Conservation (phyloP, 1,140 invertebrate genomes). For the Caenorhabditis tropicalis region DNA sequence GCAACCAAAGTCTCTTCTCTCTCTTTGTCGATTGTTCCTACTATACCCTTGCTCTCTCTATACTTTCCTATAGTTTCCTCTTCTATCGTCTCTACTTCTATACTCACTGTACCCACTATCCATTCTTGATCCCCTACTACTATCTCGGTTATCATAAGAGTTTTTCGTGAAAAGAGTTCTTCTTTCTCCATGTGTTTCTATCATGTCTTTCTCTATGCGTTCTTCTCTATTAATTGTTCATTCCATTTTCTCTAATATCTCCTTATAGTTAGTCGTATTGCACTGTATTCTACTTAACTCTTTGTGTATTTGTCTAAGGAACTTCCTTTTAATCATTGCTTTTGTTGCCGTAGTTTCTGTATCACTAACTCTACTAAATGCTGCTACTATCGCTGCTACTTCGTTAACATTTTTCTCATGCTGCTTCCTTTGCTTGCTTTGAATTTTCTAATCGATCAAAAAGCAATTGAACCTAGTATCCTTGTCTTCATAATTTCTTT, state of each 20-base stretch:
- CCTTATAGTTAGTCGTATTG: background rate
- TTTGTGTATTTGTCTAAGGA: background rate
- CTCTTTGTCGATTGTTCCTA: too few species aligned
- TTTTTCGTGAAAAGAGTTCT: background rate
- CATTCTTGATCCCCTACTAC: background rate
- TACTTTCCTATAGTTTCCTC: too few species aligned
- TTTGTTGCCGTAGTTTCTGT: background rate
- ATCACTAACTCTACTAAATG: background rate
- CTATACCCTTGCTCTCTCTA: too few species aligned
- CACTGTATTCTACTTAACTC: background rate
- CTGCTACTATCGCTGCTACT: background rate
- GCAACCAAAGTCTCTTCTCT: too few species aligned
- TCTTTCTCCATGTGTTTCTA: background rate
- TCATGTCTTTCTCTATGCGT: background rate
- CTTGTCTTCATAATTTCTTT: background rate
- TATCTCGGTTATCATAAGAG: background rate
- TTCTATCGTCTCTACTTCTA: too few species aligned
- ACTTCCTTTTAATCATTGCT: background rate
- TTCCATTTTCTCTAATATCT: background rate
- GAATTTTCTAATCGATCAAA: background rate
- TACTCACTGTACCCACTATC: too few species aligned
- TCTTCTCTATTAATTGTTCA: background rate
- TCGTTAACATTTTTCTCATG: background rate
- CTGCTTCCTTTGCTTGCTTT: background rate
- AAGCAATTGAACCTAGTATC: background rate